Evolutionary conservation across 2,113 vertebrate genomes (phyloP).

Genomic region (Paramisgurnus dabryanus): DNA sequence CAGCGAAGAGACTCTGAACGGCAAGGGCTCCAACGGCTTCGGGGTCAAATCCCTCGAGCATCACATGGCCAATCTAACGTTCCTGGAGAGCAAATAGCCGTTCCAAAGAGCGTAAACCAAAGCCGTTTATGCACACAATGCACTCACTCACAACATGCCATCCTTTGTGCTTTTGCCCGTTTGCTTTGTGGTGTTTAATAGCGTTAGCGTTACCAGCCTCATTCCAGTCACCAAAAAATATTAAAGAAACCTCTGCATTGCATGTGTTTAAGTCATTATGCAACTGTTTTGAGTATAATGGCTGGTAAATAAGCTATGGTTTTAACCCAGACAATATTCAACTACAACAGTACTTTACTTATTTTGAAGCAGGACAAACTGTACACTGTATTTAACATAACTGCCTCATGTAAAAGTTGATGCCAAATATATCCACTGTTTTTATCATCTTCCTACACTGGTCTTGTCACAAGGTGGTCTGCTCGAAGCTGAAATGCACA

Average conservation of each 20-base stretch:
- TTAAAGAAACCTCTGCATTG: not conserved
- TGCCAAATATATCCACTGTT: slow-evolving; percentile 67
- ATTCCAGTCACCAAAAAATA: slow-evolving; percentile 32
- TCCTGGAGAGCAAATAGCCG: slow-evolving; percentile 85
- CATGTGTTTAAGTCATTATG: slow-evolving; percentile 36
- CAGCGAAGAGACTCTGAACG: slow-evolving; percentile 73
- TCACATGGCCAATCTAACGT: slow-evolving; percentile 79
- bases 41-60: slow-evolving; percentile 82
- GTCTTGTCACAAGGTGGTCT: slow-evolving; percentile 51
- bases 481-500: slow-evolving; percentile 36
- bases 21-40: slow-evolving; percentile 77
- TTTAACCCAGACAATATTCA: slow-evolving; percentile 12
- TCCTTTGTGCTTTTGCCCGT: slow-evolving; percentile 52
- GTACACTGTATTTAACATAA: slow-evolving; percentile 44
- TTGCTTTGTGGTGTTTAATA: slow-evolving; percentile 64
- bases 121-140: not conserved
- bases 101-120: slow-evolving; percentile 6
- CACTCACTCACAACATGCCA: slow-evolving; percentile 64
- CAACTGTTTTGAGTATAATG: slow-evolving; percentile 26
- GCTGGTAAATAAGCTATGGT: slow-evolving; percentile 28
- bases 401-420: slow-evolving; percentile 53
- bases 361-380: slow-evolving; percentile 18
- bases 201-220: slow-evolving; percentile 57
- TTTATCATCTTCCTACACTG: slow-evolving; percentile 45
- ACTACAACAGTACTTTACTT: not conserved